phyloP scores from a whole-genome alignment of 1,140 invertebrate species.

The Tetramorium simillimum region DNA sequence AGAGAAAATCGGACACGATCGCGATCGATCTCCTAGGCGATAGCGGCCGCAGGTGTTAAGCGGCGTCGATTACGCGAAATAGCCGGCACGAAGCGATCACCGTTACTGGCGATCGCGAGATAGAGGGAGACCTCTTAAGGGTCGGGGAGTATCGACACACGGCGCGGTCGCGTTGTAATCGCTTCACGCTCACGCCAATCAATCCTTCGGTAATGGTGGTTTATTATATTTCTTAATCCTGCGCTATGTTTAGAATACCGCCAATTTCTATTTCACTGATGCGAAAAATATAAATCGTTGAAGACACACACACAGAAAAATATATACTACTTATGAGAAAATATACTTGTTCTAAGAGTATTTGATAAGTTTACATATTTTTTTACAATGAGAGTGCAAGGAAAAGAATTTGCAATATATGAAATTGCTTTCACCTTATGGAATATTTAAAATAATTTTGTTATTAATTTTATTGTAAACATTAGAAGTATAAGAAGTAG shows the following conservation, averaged over 20 bases:
- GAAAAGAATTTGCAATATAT: neutral
- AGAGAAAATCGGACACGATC: neutral
- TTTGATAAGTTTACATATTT: neutral
- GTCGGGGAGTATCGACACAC: neutral
- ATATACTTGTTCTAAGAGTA: no score
- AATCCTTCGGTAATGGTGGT: neutral
- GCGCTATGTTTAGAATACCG: slow-evolving; percentile 23
- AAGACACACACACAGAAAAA: no score
- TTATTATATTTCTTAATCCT: slow-evolving; percentile 32
- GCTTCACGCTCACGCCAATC: slow-evolving; percentile 7
- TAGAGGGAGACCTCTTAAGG: neutral
- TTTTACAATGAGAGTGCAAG: neutral
- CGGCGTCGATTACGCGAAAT: slow-evolving; percentile 39
- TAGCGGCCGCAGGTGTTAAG: slow-evolving; percentile 40
- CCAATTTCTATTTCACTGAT: neutral
- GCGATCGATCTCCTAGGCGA: neutral
- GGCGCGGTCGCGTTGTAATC: neutral
- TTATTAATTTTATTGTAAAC: neutral
- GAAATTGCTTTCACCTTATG: neutral
- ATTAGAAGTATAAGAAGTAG: no score
- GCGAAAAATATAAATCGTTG: neutral
- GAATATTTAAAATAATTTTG: neutral
- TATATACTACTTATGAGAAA: no score
- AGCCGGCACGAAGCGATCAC: slow-evolving; percentile 12
- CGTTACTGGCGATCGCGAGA: slow-evolving; percentile 29